These are phyloP conservation scores for Drymodes brunneopygia DNA, from an alignment of 2,113 vertebrate species.

Conservation along the genomic window DNA sequence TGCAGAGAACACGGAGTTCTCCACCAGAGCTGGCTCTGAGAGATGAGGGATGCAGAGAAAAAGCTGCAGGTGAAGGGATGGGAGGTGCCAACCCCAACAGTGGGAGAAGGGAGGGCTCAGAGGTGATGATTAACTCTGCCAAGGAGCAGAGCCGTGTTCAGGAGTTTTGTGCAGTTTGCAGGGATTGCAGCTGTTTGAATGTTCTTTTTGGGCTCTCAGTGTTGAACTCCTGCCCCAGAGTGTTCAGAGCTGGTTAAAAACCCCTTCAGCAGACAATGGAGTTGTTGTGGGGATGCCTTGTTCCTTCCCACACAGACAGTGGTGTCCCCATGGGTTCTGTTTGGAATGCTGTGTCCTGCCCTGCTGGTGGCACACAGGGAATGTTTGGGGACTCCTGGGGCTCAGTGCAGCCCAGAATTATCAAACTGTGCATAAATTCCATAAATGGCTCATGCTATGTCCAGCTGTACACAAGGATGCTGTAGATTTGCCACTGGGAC, in stretches of 20 bases:
- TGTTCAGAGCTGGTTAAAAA: neutral
- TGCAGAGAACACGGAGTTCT: neutral
- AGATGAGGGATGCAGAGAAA: neutral
- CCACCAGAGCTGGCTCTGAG: neutral
- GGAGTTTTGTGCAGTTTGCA: neutral
- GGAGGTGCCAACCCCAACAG: rapidly evolving
- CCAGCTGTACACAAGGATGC: neutral
- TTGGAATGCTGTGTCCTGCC: neutral
- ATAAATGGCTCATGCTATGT: rapidly evolving
- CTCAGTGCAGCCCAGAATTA: neutral
- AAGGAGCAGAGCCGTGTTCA: rapidly evolving
- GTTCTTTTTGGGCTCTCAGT: neutral
- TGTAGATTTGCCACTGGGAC: neutral
- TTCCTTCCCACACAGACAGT: rapidly evolving
- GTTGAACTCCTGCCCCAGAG: neutral
- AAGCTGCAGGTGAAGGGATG: neutral
- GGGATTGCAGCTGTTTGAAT: rapidly evolving
- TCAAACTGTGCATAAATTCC: neutral
- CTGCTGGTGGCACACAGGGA: rapidly evolving
- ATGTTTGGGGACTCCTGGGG: rapidly evolving
- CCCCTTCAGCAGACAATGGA: rapidly evolving
- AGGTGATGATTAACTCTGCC: neutral
- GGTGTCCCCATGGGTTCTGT: rapidly evolving
- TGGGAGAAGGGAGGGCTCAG: neutral
- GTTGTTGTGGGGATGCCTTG: neutral